Evolutionary conservation across 2,888 invertebrate genomes (phyloP), one percentile per base, ranked within the genome.

Genomic region (Operophtera brumata): DNA sequence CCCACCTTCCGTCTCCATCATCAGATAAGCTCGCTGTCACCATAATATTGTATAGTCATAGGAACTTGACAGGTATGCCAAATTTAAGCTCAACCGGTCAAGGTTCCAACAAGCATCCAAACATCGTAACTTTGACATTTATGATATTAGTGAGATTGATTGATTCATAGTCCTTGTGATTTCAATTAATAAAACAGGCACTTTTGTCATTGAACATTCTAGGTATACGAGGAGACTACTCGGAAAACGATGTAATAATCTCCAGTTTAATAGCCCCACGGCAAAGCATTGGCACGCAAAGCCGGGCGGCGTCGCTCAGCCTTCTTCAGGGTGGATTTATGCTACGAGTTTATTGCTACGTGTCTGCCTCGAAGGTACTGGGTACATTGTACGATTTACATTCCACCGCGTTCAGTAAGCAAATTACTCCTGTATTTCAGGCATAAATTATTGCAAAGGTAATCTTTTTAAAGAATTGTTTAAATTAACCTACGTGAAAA

Each of bases 251-350:
- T 11, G 1, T 20, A 26, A 3, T 34, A 44, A 32, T 45, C 55
- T 44, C 51, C 40, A 30, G 42, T 57, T 46, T 58, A 14, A 28
- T 56, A 50, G 60, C 62, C 60, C 41, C 41, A 48, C 59, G 14
- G 36, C 50, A 61, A 62, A 57, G 56, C 53, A 60, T 50, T 46
- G 57, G 60, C 62, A 61, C 57, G 60, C 54, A 46, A 47, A 46
- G 42, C 36, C 36, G 44, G 36, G 36, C 43, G 59, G 59, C 61
- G 66, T 65, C 62, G 66, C 62, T 65, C 64, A 61, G 59, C 56
- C 54, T 54, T 62, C 61, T 65, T 62, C 53, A 52, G 56, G 54
- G 59, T 50, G 62, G 61, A 60, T 60, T 59, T 50, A 54, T 61
- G 57, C 60, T 47, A 53, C 46, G 45, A 53, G 48, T 59, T 61